phyloP scores from a whole-genome alignment of 2,797 vertebrate genomes.

The Sylvia borin region DNA sequence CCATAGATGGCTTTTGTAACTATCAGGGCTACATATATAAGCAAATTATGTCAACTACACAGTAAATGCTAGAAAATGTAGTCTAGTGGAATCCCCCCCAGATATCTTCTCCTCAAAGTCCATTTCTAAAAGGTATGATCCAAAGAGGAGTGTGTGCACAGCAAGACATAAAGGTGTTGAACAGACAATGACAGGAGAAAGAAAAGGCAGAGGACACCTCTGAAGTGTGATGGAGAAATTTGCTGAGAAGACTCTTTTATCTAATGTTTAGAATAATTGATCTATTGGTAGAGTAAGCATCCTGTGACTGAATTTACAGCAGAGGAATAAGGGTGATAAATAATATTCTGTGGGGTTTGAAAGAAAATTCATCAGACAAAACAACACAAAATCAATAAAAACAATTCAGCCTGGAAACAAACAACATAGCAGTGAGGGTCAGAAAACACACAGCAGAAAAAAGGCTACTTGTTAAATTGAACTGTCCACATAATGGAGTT shows the following conservation, averaged over 20 bases:
- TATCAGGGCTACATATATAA: not conserved
- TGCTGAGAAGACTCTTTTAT: not conserved
- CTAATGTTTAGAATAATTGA: not conserved
- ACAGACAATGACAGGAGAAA: not conserved
- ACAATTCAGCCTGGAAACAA: slow-evolving; percentile 11
- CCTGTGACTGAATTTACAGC: not conserved
- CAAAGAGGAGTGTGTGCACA: not conserved
- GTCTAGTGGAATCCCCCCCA: not conserved
- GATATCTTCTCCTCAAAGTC: not conserved
- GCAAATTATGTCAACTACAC: not conserved
- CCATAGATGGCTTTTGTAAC: not conserved
- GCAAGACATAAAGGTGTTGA: not conserved
- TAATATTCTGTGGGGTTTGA: not conserved
- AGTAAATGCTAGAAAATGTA: not conserved
- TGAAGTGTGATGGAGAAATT: not conserved
- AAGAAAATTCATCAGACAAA: slow-evolving; percentile 22
- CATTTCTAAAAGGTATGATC: not conserved
- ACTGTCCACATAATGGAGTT: not conserved
- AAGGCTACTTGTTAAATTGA: not conserved
- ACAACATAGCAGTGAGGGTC: not conserved
- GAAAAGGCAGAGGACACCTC: not conserved
- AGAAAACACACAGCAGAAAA: not conserved
- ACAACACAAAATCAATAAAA: slow-evolving; percentile 25
- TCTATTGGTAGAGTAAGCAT: not conserved
- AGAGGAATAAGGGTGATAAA: not conserved